A percentile compares a stretch with the other conserved stretches of the same genome.
phyloP scores from a whole-genome alignment of 1,140 invertebrate genomes.

The Camponotus vicinus region DNA sequence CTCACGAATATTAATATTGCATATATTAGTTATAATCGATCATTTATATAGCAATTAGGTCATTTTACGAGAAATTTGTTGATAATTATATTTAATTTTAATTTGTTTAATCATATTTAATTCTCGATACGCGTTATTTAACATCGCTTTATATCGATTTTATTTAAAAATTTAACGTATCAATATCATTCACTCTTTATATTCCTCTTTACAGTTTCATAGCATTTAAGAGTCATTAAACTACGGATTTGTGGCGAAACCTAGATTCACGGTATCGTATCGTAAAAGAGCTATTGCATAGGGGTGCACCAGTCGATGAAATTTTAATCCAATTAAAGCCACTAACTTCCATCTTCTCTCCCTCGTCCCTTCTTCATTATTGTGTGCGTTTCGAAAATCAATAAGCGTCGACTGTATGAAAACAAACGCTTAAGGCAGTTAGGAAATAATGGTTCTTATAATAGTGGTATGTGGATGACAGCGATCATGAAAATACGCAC shows the following conservation, averaged over 20 bases:
- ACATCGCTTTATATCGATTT: background rate
- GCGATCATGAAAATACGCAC: slow-evolving; percentile 6
- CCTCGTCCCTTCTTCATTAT: background rate
- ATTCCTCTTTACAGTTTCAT: slow-evolving; percentile 12
- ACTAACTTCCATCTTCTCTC: background rate
- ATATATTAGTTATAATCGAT: too few relatives aligned
- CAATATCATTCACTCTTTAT: slow-evolving; percentile 24
- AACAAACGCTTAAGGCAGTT: slow-evolving; percentile 56
- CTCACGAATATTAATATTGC: background rate
- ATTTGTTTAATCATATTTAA: slow-evolving; percentile 28
- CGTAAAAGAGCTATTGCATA: slow-evolving; percentile 34
- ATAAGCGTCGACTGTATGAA: slow-evolving; percentile 52
- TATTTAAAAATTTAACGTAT: background rate
- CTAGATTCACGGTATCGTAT: background rate
- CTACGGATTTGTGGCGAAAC: slow-evolving; percentile 52
- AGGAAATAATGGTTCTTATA: slow-evolving; percentile 60
- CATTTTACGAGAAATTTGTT: slow-evolving; percentile 13
- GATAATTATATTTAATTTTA: slow-evolving; percentile 32
- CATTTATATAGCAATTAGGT: slow-evolving; percentile 17
- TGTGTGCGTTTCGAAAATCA: slow-evolving; percentile 61
- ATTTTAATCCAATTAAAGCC: slow-evolving; percentile 73
- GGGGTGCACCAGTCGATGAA: slow-evolving; percentile 58
- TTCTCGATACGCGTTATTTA: slow-evolving; percentile 16
- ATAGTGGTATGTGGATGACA: slow-evolving; percentile 23
- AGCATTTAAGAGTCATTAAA: slow-evolving; percentile 57